phyloP scores from a whole-genome alignment of 1,140 invertebrate genomes.

The Delia radicum region DNA sequence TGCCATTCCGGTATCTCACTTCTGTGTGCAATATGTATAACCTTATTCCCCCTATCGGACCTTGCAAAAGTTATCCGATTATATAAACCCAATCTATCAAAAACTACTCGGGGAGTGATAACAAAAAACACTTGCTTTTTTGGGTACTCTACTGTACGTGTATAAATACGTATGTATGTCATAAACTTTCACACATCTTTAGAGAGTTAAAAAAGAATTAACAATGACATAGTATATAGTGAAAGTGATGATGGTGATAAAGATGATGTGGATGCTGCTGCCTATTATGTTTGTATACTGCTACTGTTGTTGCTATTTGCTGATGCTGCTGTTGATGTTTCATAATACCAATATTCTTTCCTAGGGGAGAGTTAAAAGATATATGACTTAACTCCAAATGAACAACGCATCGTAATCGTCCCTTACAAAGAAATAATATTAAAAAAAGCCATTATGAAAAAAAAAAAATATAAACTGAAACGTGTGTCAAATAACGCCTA shows the following conservation, averaged over 20 bases:
- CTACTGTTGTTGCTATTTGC: not conserved
- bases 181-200: slow-evolving; percentile 15
- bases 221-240: slow-evolving; percentile 2
- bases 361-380: slow-evolving; percentile 1
- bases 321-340: not conserved
- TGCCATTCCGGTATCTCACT: too few relatives aligned
- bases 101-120: too few relatives aligned
- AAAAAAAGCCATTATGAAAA: not conserved
- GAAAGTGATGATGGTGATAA: not conserved
- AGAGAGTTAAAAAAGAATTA: slow-evolving; percentile 18
- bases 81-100: too few relatives aligned
- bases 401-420: not conserved
- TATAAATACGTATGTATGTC: not conserved
- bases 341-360: not conserved
- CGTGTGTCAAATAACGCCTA: slow-evolving; percentile 28
- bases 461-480: slow-evolving; percentile 12
- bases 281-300: not conserved
- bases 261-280: not conserved
- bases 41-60: too few relatives aligned
- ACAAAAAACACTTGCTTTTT: too few relatives aligned
- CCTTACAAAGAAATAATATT: not conserved
- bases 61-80: too few relatives aligned
- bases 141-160: too few relatives aligned
- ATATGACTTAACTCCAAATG: not conserved
- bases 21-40: too few relatives aligned